These are phyloP conservation scores for Caenorhabditis doughertyi DNA, from an alignment of 2,888 invertebrate genomes.

Conservation along the genomic window DNA sequence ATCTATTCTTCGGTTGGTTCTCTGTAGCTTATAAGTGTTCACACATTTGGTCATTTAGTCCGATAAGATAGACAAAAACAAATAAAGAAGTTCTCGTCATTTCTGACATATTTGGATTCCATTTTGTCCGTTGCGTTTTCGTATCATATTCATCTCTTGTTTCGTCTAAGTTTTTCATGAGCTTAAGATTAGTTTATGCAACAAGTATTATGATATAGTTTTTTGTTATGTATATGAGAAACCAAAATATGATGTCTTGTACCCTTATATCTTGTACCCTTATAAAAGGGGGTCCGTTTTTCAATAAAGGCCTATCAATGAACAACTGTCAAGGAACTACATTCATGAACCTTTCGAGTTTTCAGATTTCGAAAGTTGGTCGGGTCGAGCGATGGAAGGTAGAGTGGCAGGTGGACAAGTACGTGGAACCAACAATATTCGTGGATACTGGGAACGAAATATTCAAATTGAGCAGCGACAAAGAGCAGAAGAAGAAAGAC, in stretches of 20 bases:
- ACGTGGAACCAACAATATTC: constrained; percentile 59
- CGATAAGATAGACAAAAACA: constrained; percentile 10
- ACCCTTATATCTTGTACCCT: no score
- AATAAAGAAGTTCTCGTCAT: constrained; percentile 11
- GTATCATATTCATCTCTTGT: constrained; percentile 1
- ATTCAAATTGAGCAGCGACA: constrained; percentile 64
- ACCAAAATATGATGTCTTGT: no score
- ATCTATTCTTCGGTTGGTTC: background rate
- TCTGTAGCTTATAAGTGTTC: constrained; percentile 14
- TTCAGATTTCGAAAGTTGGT: constrained; percentile 63
- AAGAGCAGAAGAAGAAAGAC: constrained; percentile 57
- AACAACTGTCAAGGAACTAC: no score
- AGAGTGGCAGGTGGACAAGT: constrained; percentile 53
- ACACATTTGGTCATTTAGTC: constrained; percentile 47
- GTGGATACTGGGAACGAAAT: constrained; percentile 73
- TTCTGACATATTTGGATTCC: constrained; percentile 48
- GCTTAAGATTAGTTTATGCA: no score
- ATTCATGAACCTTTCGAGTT: constrained; percentile 2
- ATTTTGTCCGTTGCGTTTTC: constrained; percentile 4
- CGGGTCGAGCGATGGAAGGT: constrained; percentile 63
- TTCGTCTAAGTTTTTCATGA: background rate
- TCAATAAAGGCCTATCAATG: no score
- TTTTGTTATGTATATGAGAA: no score
- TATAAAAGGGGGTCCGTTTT: no score
- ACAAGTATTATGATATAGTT: no score